Evolutionary conservation across 1,140 invertebrate genomes (phyloP).

Genomic region (Hyles euphorbiae): DNA sequence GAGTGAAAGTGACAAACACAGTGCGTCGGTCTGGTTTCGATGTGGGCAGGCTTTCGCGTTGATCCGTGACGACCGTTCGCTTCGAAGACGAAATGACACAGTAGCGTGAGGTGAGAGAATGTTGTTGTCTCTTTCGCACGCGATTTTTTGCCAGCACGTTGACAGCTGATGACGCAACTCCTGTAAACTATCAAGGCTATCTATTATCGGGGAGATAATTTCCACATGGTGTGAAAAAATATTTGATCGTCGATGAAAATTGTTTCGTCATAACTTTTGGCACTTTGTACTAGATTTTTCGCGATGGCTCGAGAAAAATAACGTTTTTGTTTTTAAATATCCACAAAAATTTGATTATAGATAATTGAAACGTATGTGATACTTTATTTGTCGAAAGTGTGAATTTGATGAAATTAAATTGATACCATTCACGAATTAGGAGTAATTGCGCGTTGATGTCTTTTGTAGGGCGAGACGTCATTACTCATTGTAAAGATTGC

Average conservation of each 20-base stretch:
- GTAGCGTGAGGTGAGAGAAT: slow-evolving; percentile 23
- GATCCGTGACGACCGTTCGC: slow-evolving; percentile 58
- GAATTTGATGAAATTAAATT: too few relatives aligned
- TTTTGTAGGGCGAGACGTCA: slow-evolving; percentile 15
- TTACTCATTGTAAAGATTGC: too few relatives aligned
- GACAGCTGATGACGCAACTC: slow-evolving; percentile 35
- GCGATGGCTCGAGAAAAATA: background rate
- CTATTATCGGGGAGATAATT: slow-evolving; percentile 26
- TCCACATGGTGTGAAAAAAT: slow-evolving; percentile 12
- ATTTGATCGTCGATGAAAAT: slow-evolving; percentile 5
- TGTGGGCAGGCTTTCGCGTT: slow-evolving; percentile 59
- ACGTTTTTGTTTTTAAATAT: background rate
- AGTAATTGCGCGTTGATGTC: slow-evolving; percentile 26
- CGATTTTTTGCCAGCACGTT: slow-evolving; percentile 44
- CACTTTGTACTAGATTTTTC: background rate
- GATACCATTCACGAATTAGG: too few relatives aligned
- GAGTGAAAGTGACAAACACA: slow-evolving; percentile 36
- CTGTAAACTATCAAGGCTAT: slow-evolving; percentile 34
- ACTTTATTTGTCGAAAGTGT: too few relatives aligned
- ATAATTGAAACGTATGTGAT: too few relatives aligned
- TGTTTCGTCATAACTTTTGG: too few relatives aligned
- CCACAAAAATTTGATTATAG: background rate
- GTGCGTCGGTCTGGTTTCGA: slow-evolving; percentile 25
- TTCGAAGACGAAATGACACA: slow-evolving; percentile 58
- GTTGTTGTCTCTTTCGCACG: slow-evolving; percentile 45